A percentile compares a stretch with the other conserved stretches of the same genome.
phyloP scores from a whole-genome alignment of 2,888 invertebrate species.

The Sarcophaga variegata region DNA sequence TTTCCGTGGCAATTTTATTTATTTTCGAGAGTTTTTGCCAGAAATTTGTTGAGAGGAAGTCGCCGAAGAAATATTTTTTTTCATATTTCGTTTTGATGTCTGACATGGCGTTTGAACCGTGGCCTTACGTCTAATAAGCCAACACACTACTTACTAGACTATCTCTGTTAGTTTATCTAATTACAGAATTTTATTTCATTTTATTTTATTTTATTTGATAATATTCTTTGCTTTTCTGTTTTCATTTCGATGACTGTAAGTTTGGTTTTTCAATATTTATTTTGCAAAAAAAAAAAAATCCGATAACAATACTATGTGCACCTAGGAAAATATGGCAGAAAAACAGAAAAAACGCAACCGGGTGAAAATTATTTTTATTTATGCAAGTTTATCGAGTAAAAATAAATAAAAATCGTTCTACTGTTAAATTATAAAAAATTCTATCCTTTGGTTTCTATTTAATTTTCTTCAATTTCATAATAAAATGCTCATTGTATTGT shows the following conservation, averaged over 20 bases:
- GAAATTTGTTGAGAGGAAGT: no score
- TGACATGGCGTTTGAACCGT: no score
- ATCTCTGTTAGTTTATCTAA: conserved; percentile 60
- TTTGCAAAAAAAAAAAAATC: conserved; percentile 41
- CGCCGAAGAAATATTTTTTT: no score
- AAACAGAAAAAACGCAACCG: not conserved
- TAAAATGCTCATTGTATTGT: no score
- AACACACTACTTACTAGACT: not conserved
- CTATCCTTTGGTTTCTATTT: no score
- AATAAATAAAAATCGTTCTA: conserved; percentile 49
- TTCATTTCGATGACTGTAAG: conserved; percentile 14
- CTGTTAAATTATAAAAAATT: conserved; percentile 49
- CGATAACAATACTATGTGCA: conserved; percentile 43
- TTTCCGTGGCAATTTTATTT: no score
- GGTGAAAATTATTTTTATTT: no score
- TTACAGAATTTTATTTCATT: conserved; percentile 40
- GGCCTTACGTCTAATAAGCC: no score
- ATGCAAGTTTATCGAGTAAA: conserved; percentile 2
- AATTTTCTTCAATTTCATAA: no score
- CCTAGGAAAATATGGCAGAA: conserved; percentile 38
- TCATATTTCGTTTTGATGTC: no score
- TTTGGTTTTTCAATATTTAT: conserved; percentile 43
- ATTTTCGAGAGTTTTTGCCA: no score
- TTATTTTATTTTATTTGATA: not conserved
- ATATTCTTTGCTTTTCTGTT: not conserved